Evolutionary conservation across 2,888 invertebrate genomes (phyloP).

Genomic region (Oscheius sp.): DNA sequence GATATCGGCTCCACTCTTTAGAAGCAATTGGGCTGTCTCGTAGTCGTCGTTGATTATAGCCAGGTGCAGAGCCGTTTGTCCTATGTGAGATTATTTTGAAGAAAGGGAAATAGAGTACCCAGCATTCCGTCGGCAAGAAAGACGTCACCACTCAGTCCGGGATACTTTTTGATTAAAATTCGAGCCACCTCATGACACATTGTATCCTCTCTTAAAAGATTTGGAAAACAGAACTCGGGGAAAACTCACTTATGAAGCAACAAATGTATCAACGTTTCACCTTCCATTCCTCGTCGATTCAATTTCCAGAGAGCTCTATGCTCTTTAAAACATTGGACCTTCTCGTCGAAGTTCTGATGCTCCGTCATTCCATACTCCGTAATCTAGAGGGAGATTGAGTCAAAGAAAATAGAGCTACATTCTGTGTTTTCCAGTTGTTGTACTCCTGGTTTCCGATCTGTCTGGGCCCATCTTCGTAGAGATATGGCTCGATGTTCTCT

Average conservation of each 20-base stretch:
- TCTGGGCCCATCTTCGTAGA: conserved; percentile 81
- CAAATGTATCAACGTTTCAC: conserved; percentile 92
- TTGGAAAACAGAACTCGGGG: neutral
- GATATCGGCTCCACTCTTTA: conserved; percentile 83
- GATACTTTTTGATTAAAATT: conserved; percentile 77
- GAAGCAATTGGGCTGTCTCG: conserved; percentile 88
- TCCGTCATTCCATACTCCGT: conserved; percentile 78
- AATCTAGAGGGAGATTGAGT: conserved; percentile 43
- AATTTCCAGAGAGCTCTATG: conserved; percentile 93
- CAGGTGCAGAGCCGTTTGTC: conserved; percentile 90
- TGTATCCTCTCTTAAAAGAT: conserved; percentile 43
- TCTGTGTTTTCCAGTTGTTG: conserved; percentile 79
- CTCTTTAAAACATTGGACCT: conserved; percentile 79
- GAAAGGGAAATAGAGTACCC: conserved; percentile 75
- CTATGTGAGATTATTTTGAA: conserved; percentile 72
- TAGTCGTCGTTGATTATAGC: conserved; percentile 96
- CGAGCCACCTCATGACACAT: conserved; percentile 78
- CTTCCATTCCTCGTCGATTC: conserved; percentile 91
- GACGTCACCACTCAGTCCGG: conserved; percentile 85
- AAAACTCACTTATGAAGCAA: conserved; percentile 86
- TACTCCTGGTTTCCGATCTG: conserved; percentile 84
- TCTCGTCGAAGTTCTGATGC: conserved; percentile 80
- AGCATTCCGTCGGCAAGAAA: conserved; percentile 97
- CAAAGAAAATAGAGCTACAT: neutral
- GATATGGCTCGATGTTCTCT: conserved; percentile 63